phyloP scores from a whole-genome alignment of 92 coral and sea anemone species.

The Blastomussa wellsi region DNA sequence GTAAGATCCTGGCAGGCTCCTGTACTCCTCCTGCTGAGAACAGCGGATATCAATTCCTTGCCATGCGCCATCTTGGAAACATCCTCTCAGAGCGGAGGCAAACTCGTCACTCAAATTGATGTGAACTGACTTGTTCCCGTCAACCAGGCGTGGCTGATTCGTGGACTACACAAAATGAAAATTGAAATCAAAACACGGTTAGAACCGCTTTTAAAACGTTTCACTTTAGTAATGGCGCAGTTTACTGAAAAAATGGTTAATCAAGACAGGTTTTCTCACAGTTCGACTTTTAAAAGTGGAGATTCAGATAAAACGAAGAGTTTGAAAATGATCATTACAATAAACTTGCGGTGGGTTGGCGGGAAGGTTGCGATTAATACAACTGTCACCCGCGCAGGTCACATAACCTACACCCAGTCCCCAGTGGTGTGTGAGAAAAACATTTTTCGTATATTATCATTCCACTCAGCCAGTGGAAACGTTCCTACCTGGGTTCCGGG shows the following conservation, averaged over 20 bases:
- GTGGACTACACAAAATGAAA: conserved; percentile 19
- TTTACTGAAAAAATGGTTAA: too few species aligned
- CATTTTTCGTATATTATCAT: too few species aligned
- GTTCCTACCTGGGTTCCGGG: neutral
- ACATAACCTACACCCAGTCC: too few species aligned
- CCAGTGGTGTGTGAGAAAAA: too few species aligned
- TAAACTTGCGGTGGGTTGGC: too few species aligned
- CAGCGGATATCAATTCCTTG: conserved; percentile 34
- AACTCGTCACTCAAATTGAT: conserved; percentile 15
- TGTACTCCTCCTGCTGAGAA: conserved; percentile 21
- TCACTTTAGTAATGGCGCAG: too few species aligned
- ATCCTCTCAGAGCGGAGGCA: conserved; percentile 17
- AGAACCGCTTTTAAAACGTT: too few species aligned
- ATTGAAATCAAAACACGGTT: neutral
- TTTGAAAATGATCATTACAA: neutral
- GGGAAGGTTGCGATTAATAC: too few species aligned
- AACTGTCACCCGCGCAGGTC: too few species aligned
- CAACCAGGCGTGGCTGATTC: neutral
- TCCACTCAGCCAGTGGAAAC: too few species aligned
- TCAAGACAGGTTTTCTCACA: too few species aligned
- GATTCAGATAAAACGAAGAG: too few species aligned
- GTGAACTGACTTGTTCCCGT: neutral
- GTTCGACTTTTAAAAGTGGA: neutral
- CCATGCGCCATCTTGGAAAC: conserved; percentile 37
- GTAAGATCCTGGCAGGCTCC: conserved; percentile 11